Conservation (phyloP, 1,140 invertebrate genomes). For the Camponotus vicinus region DNA sequence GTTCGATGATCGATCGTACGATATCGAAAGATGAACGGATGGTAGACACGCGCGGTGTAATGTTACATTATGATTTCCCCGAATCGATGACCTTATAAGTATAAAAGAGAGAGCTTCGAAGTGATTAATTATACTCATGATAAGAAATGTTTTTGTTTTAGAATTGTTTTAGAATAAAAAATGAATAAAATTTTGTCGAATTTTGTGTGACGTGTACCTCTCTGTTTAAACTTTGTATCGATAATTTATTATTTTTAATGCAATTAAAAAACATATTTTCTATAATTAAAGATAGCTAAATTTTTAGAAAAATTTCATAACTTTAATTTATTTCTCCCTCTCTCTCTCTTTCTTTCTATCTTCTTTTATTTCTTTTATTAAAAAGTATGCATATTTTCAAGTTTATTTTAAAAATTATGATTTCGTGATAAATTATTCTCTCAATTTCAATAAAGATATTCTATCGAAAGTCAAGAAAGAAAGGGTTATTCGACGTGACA, state of each 20-base stretch:
- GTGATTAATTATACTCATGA: neutral
- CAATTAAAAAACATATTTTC: neutral
- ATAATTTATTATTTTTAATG: neutral
- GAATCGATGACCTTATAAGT: neutral
- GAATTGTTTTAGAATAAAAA: neutral
- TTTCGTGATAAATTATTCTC: neutral
- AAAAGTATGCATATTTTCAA: neutral
- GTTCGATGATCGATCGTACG: constrained; percentile 54
- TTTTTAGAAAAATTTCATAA: neutral
- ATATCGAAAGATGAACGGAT: constrained; percentile 13
- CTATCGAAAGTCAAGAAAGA: constrained; percentile 2
- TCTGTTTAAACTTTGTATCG: neutral
- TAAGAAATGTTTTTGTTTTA: neutral
- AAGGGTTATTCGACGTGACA: neutral
- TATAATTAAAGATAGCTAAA: neutral
- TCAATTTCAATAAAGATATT: constrained; percentile 41
- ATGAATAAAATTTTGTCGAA: neutral
- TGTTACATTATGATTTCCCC: constrained; percentile 11
- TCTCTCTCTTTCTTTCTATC: neutral
- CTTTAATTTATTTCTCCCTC: neutral
- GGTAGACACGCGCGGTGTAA: constrained; percentile 19
- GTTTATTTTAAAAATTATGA: neutral
- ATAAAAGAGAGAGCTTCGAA: constrained; percentile 43
- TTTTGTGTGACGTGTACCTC: neutral
- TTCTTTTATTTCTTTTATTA: neutral